Evolutionary conservation across 2,113 vertebrate species (phyloP).

Genomic region (Oryzias melastigma): DNA sequence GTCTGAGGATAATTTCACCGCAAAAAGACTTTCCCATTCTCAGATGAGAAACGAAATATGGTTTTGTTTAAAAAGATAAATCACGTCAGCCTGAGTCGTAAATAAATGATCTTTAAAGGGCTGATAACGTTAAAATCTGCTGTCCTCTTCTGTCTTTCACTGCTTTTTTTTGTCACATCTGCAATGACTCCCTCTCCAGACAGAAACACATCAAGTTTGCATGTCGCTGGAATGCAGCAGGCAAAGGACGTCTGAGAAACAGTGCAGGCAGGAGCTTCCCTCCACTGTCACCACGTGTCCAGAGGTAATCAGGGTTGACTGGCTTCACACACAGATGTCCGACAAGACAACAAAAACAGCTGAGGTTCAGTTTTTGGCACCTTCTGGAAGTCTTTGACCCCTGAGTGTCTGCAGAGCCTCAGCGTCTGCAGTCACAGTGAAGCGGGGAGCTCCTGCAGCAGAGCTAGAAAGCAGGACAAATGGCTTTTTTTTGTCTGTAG

Average conservation of each 20-base stretch:
- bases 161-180: too few relatives aligned
- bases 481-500: constrained; percentile 30
- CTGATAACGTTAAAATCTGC: neutral
- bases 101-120: neutral
- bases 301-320: neutral
- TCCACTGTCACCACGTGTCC: neutral
- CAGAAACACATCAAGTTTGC: too few relatives aligned
- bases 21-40: too few relatives aligned
- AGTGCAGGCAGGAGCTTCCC: too few relatives aligned
- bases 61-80: neutral
- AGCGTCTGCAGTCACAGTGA: constrained; percentile 74
- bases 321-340: neutral
- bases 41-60: too few relatives aligned
- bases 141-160: neutral
- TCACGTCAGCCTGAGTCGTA: neutral
- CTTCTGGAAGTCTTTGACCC: constrained; percentile 57
- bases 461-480: constrained; percentile 47
- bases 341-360: constrained; percentile 18
- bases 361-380: constrained; percentile 51
- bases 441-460: constrained; percentile 49
- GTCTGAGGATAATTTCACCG: too few relatives aligned
- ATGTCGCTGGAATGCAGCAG: too few relatives aligned
- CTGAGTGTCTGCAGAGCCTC: constrained; percentile 65
- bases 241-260: too few relatives aligned
- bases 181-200: too few relatives aligned